These are phyloP conservation scores for Kobus ellipsiprymnus DNA, from an alignment of 2,113 vertebrate species.

Conservation along the genomic window DNA sequence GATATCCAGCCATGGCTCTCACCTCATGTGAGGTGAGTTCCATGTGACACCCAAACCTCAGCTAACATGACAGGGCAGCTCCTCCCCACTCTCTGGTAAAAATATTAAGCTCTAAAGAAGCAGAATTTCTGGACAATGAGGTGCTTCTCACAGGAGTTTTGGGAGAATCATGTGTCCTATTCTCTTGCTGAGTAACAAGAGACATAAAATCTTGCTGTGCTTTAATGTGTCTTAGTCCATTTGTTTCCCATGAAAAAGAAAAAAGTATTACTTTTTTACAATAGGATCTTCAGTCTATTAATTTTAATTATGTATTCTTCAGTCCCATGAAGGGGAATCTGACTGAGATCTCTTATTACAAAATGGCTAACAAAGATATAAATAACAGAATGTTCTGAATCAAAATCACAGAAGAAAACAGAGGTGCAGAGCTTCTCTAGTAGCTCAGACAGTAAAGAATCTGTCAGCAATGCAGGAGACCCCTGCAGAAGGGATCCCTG, in stretches of 20 bases:
- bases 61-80: not conserved
- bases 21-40: not conserved
- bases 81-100: not conserved
- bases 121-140: not conserved
- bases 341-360: not conserved
- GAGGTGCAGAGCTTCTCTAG: not conserved
- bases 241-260: not conserved
- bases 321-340: not conserved
- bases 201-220: not conserved
- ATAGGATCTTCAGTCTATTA: not conserved
- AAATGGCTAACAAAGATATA: not conserved
- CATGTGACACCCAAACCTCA: not conserved
- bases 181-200: not conserved
- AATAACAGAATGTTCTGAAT: not conserved
- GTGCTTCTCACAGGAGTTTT: not conserved
- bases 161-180: not conserved
- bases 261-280: not conserved
- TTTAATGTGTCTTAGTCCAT: not conserved
- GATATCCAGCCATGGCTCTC: not conserved
- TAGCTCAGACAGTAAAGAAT: not conserved
- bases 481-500: not conserved
- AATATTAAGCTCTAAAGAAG: not conserved
- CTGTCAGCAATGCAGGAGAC: not conserved
- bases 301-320: constrained; percentile 11
- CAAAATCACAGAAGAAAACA: not conserved